A percentile compares a stretch with the other conserved stretches of the same genome.
Evolutionary conservation across 2,797 vertebrate species (phyloP).

Genomic region (Natrix natrix): DNA sequence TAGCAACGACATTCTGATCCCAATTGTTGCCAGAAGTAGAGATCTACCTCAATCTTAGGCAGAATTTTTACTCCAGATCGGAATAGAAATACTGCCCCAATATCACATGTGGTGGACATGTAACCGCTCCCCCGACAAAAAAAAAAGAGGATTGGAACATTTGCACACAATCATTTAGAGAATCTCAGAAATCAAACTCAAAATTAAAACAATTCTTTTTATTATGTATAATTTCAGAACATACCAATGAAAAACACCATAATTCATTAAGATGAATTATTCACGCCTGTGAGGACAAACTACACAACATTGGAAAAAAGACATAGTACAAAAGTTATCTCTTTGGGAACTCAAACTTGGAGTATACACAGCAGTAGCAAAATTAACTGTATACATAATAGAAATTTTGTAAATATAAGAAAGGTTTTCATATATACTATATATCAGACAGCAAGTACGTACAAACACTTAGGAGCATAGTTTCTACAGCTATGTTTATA

Average conservation of each 20-base stretch:
- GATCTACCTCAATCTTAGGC: not conserved
- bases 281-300: not conserved
- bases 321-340: not conserved
- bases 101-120: not conserved
- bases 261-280: not conserved
- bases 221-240: not conserved
- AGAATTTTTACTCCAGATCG: not conserved
- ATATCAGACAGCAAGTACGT: not conserved
- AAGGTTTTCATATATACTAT: not conserved
- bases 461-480: not conserved
- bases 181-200: not conserved
- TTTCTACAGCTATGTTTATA: not conserved
- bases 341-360: not conserved
- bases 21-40: not conserved
- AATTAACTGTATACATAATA: not conserved
- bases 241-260: not conserved
- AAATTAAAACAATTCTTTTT: not conserved
- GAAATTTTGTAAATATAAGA: not conserved
- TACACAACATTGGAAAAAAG: not conserved
- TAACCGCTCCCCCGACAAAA: not conserved
- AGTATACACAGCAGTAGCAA: not conserved
- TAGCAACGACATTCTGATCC: not conserved
- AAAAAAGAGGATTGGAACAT: not conserved
- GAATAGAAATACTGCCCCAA: not conserved
- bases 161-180: not conserved